Evolutionary conservation across 2,113 vertebrate species (phyloP).

Genomic region (Cottus gobio): DNA sequence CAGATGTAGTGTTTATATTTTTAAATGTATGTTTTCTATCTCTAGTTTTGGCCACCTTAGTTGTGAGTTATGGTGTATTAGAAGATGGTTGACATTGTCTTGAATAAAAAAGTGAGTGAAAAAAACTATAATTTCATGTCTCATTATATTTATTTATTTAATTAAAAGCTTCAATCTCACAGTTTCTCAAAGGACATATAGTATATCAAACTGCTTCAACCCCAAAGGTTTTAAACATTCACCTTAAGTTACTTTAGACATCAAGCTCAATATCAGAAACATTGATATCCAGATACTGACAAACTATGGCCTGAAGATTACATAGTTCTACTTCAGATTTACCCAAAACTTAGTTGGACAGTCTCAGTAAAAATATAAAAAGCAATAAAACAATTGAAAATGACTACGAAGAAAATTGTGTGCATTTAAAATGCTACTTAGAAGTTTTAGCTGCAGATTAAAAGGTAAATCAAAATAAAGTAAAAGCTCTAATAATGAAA

Average conservation of each 20-base stretch:
- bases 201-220: neutral
- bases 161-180: neutral
- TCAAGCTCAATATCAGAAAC: neutral
- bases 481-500: neutral
- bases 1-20: neutral
- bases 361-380: neutral
- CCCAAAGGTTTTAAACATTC: neutral
- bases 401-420: no score
- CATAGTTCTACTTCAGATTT: neutral
- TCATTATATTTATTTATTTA: neutral
- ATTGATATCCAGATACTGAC: neutral
- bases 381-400: neutral
- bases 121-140: neutral
- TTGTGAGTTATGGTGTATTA: neutral
- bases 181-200: neutral
- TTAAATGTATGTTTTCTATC: neutral
- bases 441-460: neutral
- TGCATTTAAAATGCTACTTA: neutral
- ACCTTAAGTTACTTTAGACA: neutral
- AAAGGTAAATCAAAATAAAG: neutral
- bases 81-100: neutral
- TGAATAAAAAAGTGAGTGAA: neutral
- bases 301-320: neutral
- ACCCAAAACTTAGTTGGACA: neutral
- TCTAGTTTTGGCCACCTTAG: neutral